Evolutionary conservation across 2,888 invertebrate genomes (phyloP).

Genomic region (Tigriopus californicus): DNA sequence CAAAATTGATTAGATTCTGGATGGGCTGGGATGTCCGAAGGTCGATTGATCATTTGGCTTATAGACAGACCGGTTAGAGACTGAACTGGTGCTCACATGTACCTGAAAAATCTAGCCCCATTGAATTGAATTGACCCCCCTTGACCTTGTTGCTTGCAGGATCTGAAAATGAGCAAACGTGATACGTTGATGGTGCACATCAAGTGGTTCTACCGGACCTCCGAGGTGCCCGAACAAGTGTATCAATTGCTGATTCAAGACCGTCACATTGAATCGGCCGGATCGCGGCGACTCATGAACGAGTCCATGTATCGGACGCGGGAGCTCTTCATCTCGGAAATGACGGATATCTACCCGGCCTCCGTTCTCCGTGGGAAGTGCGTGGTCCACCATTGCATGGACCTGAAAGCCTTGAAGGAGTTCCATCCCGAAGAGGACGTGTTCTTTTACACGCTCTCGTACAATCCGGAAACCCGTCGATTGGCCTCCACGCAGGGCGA

Average conservation of each 20-base stretch:
- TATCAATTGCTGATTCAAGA: conserved; percentile 32
- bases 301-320: conserved; percentile 26
- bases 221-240: conserved; percentile 35
- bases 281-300: conserved; percentile 17
- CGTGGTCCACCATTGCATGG: conserved; percentile 33
- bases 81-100: too few relatives aligned
- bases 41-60: too few relatives aligned
- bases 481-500: conserved; percentile 39
- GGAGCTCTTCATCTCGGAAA: conserved; percentile 36
- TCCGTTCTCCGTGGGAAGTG: conserved; percentile 35
- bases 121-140: too few relatives aligned
- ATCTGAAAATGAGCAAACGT: conserved; percentile 29
- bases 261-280: conserved; percentile 24
- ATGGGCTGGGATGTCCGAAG: too few relatives aligned
- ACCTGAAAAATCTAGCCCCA: too few relatives aligned
- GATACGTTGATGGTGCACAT: conserved; percentile 34
- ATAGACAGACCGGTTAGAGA: too few relatives aligned
- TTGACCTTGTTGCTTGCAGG: too few relatives aligned
- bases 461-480: conserved; percentile 34
- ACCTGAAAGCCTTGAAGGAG: conserved; percentile 29
- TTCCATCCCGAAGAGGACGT: conserved; percentile 31
- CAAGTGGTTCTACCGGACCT: conserved; percentile 35
- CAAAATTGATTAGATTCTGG: too few relatives aligned
- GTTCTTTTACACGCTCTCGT: conserved; percentile 35
- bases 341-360: conserved; percentile 32